phyloP scores from a whole-genome alignment of 2,797 vertebrate species.

The Aythya fuligula region DNA sequence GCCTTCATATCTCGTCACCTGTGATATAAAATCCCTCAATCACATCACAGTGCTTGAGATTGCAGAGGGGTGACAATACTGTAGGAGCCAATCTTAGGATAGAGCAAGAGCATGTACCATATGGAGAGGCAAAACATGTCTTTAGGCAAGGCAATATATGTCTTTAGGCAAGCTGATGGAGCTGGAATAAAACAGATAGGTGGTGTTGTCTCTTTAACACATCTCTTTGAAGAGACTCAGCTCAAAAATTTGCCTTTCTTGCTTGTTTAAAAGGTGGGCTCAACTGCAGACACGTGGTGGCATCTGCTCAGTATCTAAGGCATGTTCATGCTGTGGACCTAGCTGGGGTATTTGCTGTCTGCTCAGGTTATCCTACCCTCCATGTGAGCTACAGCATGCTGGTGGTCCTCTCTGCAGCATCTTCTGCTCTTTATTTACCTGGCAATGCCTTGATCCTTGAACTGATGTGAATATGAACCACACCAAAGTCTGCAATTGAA shows the following conservation, averaged over 20 bases:
- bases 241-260: not conserved
- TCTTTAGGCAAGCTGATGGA: not conserved
- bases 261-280: not conserved
- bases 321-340: not conserved
- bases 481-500: not conserved
- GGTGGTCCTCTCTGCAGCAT: not conserved
- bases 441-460: not conserved
- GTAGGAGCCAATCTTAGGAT: not conserved
- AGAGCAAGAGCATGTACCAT: not conserved
- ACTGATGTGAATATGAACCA: not conserved
- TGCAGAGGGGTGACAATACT: not conserved
- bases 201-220: not conserved
- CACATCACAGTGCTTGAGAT: not conserved
- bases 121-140: not conserved
- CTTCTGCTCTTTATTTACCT: not conserved
- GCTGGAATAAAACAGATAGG: not conserved
- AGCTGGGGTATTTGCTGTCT: not conserved
- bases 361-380: not conserved
- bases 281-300: not conserved
- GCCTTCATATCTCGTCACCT: not conserved
- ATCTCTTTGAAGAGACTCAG: not conserved
- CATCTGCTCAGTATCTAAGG: not conserved
- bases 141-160: not conserved
- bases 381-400: not conserved
- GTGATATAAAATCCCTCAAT: not conserved